Evolutionary conservation across 2,113 vertebrate species (phyloP).

Genomic region (Callopanchax toddi): DNA sequence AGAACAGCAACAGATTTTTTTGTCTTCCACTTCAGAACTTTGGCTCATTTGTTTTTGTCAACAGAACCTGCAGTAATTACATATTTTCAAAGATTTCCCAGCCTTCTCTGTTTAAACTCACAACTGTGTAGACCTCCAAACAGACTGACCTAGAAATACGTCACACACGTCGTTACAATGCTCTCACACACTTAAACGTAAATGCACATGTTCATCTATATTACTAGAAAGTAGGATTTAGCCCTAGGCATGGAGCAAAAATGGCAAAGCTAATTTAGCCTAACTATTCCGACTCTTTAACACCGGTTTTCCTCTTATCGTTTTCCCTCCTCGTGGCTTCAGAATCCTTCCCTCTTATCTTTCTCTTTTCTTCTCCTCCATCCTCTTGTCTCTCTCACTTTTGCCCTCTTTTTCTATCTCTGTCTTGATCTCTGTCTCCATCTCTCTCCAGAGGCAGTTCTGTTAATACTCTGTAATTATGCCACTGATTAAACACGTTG

Average conservation of each 20-base stretch:
- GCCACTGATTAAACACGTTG: conserved; percentile 25
- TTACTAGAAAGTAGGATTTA: neutral
- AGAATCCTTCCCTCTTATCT: neutral
- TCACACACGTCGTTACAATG: conserved; percentile 10
- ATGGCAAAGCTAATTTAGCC: conserved; percentile 1
- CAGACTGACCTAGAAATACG: conserved; percentile 35
- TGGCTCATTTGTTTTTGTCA: too few species aligned
- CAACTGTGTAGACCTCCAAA: conserved; percentile 37
- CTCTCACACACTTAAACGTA: neutral
- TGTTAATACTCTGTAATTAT: conserved; percentile 59
- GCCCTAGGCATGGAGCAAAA: neutral
- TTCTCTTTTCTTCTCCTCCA: neutral
- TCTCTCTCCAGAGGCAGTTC: conserved; percentile 31
- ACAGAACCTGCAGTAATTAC: too few species aligned
- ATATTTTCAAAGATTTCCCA: too few species aligned
- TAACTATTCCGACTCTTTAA: neutral
- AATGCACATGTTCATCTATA: neutral
- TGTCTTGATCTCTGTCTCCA: conserved; percentile 7
- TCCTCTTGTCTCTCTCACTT: neutral
- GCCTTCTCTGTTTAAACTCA: too few species aligned
- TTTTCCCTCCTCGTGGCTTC: neutral
- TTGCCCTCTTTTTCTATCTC: conserved; percentile 3
- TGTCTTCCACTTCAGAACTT: too few species aligned
- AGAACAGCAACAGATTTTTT: too few species aligned
- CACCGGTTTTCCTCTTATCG: conserved; percentile 9